Percentiles rank a stretch among this genome's conserved stretches.
These are phyloP conservation scores for Ormyrus labotus DNA, from an alignment of 2,888 invertebrate species.

Conservation along the genomic window DNA sequence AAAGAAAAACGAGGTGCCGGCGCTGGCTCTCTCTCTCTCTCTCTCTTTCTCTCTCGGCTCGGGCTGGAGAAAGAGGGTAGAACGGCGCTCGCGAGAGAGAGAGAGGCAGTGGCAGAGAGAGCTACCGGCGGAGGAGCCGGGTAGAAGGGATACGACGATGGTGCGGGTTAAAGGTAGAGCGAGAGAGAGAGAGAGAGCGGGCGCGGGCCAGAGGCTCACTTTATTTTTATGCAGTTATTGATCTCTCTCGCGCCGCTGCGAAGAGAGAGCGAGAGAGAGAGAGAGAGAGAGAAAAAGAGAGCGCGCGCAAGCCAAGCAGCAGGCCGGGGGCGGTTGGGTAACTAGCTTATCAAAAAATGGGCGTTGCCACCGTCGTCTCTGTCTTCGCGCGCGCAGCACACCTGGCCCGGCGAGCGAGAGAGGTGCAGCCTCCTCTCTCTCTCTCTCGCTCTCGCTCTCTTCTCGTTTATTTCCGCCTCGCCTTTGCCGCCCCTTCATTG, in stretches of 20 bases:
- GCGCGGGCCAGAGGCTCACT: conserved; percentile 73
- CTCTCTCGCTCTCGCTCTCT: conserved; percentile 55
- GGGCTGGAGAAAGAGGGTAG: no score
- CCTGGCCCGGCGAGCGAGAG: conserved; percentile 47
- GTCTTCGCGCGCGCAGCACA: conserved; percentile 43
- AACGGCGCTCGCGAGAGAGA: conserved; percentile 49
- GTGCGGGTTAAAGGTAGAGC: conserved; percentile 73
- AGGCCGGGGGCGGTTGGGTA: conserved; percentile 69
- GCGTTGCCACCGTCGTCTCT: conserved; percentile 71
- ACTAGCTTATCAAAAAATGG: conserved; percentile 77
- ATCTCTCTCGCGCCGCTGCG: conserved; percentile 66
- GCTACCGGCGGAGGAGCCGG: conserved; percentile 56
- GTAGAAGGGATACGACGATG: conserved; percentile 51
- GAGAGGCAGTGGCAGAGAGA: conserved; percentile 61
- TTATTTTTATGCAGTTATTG: conserved; percentile 76
- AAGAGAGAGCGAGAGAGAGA: background rate
- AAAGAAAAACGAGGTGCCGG: conserved; percentile 56
- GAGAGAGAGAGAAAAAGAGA: conserved; percentile 52
- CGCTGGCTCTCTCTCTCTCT: background rate
- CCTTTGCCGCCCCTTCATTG: conserved; percentile 63
- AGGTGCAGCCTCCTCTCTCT: background rate
- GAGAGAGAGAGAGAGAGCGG: no score
- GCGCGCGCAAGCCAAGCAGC: background rate
- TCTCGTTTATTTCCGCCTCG: conserved; percentile 58
- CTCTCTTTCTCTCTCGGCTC: no score